Conservation (phyloP, 2,888 invertebrate genomes). For the Andricus quercusramuli region DNA sequence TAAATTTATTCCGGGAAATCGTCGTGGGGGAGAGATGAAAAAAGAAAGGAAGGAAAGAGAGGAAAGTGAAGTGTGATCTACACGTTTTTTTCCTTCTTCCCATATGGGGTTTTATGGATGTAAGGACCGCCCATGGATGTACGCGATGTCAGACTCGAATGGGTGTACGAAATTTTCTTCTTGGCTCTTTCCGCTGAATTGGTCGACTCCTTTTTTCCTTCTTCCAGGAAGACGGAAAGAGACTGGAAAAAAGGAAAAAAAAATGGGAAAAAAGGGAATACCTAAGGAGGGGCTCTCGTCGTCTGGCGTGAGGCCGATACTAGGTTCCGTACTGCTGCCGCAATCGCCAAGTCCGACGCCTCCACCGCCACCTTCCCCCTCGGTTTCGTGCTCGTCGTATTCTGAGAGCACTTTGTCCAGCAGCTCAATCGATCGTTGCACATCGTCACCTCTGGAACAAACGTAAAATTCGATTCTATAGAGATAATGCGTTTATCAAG, state of each 20-base stretch:
- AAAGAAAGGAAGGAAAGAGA: neutral
- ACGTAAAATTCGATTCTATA: constrained; percentile 73
- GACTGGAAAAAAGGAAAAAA: constrained; percentile 10
- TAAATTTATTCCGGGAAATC: neutral
- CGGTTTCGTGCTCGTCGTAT: constrained; percentile 89
- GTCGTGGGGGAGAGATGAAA: neutral
- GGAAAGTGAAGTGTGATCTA: constrained; percentile 30
- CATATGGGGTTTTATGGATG: constrained; percentile 36
- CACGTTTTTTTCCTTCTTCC: neutral
- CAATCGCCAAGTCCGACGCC: constrained; percentile 71
- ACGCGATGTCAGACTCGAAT: constrained; percentile 37
- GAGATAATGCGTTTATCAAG: constrained; percentile 60
- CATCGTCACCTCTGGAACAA: constrained; percentile 89
- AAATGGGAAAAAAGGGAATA: constrained; percentile 43
- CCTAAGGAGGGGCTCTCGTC: constrained; percentile 89
- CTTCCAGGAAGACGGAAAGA: constrained; percentile 3
- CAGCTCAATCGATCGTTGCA: constrained; percentile 92
- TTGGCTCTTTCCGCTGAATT: constrained; percentile 18
- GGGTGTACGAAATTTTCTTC: constrained; percentile 25
- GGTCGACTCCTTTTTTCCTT: constrained; percentile 21
- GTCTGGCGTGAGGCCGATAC: constrained; percentile 81
- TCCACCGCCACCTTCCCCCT: constrained; percentile 79
- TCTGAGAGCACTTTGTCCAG: constrained; percentile 94
- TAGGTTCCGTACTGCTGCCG: constrained; percentile 78
- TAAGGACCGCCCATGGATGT: constrained; percentile 37